These are phyloP conservation scores for Rhinatrema bivittatum DNA, from an alignment of 2,797 vertebrate genomes.

Conservation along the genomic window DNA sequence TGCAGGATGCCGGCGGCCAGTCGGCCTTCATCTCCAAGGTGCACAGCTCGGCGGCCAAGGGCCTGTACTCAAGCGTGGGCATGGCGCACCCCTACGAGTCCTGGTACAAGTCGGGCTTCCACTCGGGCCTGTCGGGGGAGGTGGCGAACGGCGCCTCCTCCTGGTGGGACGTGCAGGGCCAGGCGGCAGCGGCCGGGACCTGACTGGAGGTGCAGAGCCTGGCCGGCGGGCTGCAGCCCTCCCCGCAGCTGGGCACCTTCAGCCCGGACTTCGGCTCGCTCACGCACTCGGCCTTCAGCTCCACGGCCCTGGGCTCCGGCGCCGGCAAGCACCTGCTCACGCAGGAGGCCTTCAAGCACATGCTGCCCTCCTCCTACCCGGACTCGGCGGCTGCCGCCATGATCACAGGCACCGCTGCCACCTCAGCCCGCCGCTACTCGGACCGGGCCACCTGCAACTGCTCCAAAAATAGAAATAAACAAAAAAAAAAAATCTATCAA, in stretches of 20 bases:
- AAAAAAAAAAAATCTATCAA: too few species aligned
- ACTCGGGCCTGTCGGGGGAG: too few species aligned
- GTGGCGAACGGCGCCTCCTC: constrained; percentile 92
- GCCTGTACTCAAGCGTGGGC: too few species aligned
- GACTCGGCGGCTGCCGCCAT: constrained; percentile 85
- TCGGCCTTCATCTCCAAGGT: too few species aligned
- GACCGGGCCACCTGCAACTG: constrained; percentile 94
- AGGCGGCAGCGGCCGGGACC: constrained; percentile 89
- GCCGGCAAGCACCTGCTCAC: constrained; percentile 92
- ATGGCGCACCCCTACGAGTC: too few species aligned
- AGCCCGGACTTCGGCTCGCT: constrained; percentile 94
- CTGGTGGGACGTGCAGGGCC: constrained; percentile 98
- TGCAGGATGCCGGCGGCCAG: too few species aligned
- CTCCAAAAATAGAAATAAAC: too few species aligned
- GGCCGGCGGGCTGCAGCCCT: too few species aligned
- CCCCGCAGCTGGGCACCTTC: too few species aligned
- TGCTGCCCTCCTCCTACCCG: constrained; percentile 86
- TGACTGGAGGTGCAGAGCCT: constrained; percentile 97
- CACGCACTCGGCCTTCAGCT: constrained; percentile 97
- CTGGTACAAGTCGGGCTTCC: too few species aligned
- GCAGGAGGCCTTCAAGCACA: constrained; percentile 96
- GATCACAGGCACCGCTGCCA: constrained; percentile 61
- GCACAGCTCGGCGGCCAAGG: too few species aligned
- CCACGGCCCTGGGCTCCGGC: constrained; percentile 92
- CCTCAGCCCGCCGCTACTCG: constrained; percentile 87